Conservation (phyloP, 2,888 invertebrate genomes). For the Melinopterus prodromus region DNA sequence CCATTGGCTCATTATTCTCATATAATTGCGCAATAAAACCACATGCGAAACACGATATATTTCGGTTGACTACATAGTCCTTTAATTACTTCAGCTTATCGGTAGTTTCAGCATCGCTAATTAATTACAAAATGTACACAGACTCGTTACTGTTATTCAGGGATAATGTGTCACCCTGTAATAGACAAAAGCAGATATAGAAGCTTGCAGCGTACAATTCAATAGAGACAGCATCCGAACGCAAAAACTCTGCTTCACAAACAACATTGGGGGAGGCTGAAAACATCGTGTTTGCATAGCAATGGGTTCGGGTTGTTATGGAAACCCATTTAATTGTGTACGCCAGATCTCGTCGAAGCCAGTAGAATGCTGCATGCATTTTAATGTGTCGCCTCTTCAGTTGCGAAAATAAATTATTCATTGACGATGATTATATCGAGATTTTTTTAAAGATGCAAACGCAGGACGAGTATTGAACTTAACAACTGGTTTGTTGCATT, state of each 20-base stretch:
- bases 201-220: background rate
- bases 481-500: too few relatives aligned
- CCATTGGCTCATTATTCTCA: background rate
- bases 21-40: background rate
- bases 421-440: background rate
- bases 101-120: background rate
- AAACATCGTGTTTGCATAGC: constrained; percentile 18
- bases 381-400: background rate
- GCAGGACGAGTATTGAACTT: background rate
- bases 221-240: background rate
- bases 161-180: background rate
- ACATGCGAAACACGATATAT: background rate
- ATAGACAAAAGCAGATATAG: background rate
- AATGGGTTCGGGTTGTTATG: constrained; percentile 10
- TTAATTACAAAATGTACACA: background rate
- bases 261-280: background rate
- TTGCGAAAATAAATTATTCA: background rate
- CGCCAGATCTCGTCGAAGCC: constrained; percentile 8
- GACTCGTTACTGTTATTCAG: background rate
- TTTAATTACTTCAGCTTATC: background rate
- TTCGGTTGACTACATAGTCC: background rate
- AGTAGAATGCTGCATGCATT: constrained; percentile 1
- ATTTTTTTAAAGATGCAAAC: background rate
- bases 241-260: background rate
- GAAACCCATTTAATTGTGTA: constrained; percentile 15